Base-by-base conservation (phyloP, 2,797 vertebrate genomes). In the Microhierax caerulescens region DNA sequence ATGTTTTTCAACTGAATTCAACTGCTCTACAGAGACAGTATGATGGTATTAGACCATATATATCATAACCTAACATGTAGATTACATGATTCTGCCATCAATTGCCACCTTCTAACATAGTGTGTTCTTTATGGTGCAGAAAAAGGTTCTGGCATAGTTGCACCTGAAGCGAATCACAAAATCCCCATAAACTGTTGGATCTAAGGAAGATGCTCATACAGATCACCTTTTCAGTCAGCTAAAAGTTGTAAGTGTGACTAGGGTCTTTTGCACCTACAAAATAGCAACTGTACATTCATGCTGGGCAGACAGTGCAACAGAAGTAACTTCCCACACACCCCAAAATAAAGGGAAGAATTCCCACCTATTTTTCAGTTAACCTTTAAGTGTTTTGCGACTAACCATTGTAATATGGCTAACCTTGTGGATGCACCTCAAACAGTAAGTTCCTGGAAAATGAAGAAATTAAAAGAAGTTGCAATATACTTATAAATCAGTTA, bases 291-390 rank as follows among this genome's bases (percentile, higher is more conserved):
- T 47, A 68, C 75, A 77, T 85, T 73, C 80, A 47, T 37, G 41
- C 80, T 83, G 76, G 64, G 68, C 76, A 92, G 63, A 45, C 20
- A 93, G 64, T 9, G 23, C 60, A 69, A 64, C 50, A 88, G 68
- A 63, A 83, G 41, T 48, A 90, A 65, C 83, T 85, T 88, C 89
- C 47, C 79, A 50, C 86, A n/a, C 72, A 73, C 34, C 37, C 25
- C 67, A 85, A 90, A 90, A 88, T 73, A 93, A 88, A 85, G 34
- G n/a, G 12, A 96, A 88, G 73, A 94, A 84, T 86, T 94, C 27
- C 7, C 69, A 84, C 11, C 47, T 47, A 47, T 37, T 77, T 77
- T 81, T 36, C 64, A 85, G 60, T 80, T 93, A 95, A 83, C 68
- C 70, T 90, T 82, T 85, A 92, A 85, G 68, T 73, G 76, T 50